Evolutionary conservation across 2,888 invertebrate genomes (phyloP).

Genomic region (Prosapia bicincta): DNA sequence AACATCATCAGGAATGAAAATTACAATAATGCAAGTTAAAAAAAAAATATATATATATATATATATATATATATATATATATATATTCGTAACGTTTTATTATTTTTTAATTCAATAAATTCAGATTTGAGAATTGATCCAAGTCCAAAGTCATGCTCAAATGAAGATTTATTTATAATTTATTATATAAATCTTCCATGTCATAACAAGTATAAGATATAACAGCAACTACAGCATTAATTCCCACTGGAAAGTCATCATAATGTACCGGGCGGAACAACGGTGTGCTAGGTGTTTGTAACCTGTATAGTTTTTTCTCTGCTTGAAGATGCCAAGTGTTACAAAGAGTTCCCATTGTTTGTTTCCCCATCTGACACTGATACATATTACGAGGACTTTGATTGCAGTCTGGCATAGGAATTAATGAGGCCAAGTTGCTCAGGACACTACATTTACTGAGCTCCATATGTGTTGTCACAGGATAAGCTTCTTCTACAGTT

Average conservation of each 20-base stretch:
- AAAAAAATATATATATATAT: too few species aligned
- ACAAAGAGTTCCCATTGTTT: slow-evolving; percentile 97
- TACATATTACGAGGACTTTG: slow-evolving; percentile 99
- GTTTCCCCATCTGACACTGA: slow-evolving; percentile 99
- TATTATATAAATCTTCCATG: slow-evolving; percentile 99
- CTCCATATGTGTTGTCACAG: slow-evolving; percentile 84
- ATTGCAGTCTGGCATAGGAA: slow-evolving; percentile 98
- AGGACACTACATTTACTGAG: slow-evolving; percentile 81
- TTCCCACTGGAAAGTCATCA: slow-evolving; percentile 94
- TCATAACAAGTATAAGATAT: slow-evolving; percentile 99
- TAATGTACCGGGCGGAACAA: slow-evolving; percentile 85
- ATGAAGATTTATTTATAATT: slow-evolving; percentile 93
- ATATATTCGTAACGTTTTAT: too few species aligned
- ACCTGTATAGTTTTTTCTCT: slow-evolving; percentile 89
- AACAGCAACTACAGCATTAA: slow-evolving; percentile 97
- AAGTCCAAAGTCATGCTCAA: slow-evolving; percentile 91
- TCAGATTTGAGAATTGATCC: slow-evolving; percentile 92
- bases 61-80: too few species aligned
- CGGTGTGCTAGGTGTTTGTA: slow-evolving; percentile 86
- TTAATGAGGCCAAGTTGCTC: slow-evolving; percentile 89
- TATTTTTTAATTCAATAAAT: slow-evolving; percentile 67
- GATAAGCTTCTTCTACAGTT: slow-evolving; percentile 68
- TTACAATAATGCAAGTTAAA: too few species aligned
- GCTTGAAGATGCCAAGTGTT: slow-evolving; percentile 81
- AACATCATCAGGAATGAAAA: too few species aligned